Evolutionary conservation across 2,797 vertebrate species (phyloP), one percentile per base, ranked within the genome.

Genomic region (Sylvilagus floridanus): DNA sequence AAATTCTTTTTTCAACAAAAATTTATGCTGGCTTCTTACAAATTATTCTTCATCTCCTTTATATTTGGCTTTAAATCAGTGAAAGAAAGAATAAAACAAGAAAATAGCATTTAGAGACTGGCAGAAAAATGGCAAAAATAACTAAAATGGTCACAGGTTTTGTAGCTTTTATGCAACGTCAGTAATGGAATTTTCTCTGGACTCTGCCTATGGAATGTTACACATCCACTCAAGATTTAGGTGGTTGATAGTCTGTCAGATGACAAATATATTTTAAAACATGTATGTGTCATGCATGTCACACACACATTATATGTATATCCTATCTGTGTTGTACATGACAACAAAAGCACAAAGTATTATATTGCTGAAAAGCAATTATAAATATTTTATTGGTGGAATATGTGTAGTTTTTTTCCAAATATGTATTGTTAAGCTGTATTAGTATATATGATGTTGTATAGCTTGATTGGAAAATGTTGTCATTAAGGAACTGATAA

Each of bases 21-120:
- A 57, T 19, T 57, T 57, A 21, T 17, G 54, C 54, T 57, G 54
- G 17, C 54, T 57, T 57, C 1, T 57, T 57, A 57, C 54, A 57
- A 57, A 57, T 57, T 57, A 85, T 13, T 89, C 21, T 37, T 1
- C 86, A 32, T 75, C 24, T 82, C 26, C 6, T 71, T 95, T 82
- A 24, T 35, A 32, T 87, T 92, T 94, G 37, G 13, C 84, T 93
- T n/a, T 88, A 90, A 90, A 32, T 91, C 30, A 73, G 63, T 84
- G 35, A 93, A 86, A 91, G 32, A 77, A 77, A 88, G 50, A 66
- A 73, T 73, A 78, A 86, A 92, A 52, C 28, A 42, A 91, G 16
- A 86, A 11, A 14, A 42, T 28, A 75, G 28, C 17, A 28, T 35
- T 82, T 68, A 52, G 19, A 68, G 1, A 82, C 21, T 42, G 4